Percentiles rank a stretch among this genome's conserved stretches.
These are phyloP conservation scores for Orthonychiurus folsomi DNA, from an alignment of 2,888 invertebrate genomes.

Conservation along the genomic window DNA sequence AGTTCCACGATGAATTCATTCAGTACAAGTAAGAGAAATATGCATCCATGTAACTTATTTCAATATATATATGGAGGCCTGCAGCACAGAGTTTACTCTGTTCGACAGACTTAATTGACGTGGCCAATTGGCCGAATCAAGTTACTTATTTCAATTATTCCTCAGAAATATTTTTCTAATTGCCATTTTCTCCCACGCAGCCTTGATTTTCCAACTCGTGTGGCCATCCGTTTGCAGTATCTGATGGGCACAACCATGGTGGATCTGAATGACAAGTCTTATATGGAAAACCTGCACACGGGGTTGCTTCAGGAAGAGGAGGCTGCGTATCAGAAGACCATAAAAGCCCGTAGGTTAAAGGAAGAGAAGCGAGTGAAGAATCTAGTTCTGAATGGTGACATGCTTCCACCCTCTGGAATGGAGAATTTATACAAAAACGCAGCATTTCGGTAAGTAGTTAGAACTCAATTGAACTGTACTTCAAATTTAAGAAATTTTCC, in stretches of 20 bases:
- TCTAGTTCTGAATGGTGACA: background rate
- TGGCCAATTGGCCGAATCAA: no score
- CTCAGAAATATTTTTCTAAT: background rate
- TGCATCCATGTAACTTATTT: no score
- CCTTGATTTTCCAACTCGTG: background rate
- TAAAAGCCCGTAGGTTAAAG: background rate
- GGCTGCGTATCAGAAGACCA: background rate
- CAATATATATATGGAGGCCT: no score
- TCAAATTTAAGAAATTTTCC: background rate
- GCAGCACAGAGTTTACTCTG: no score
- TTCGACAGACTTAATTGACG: no score
- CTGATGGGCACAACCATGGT: background rate
- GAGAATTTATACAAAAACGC: background rate
- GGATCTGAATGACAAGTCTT: background rate
- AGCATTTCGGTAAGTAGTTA: background rate
- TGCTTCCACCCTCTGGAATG: background rate
- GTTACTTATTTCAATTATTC: background rate
- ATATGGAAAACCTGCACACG: background rate
- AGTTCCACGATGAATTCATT: background rate
- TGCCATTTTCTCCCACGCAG: background rate
- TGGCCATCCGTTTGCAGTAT: background rate
- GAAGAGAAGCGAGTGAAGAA: slow-evolving; percentile 4
- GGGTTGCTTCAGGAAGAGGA: background rate
- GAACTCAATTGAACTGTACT: background rate
- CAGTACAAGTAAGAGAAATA: background rate